Base-by-base conservation (phyloP, 2,797 vertebrate species). In the Diplodus sargus region DNA sequence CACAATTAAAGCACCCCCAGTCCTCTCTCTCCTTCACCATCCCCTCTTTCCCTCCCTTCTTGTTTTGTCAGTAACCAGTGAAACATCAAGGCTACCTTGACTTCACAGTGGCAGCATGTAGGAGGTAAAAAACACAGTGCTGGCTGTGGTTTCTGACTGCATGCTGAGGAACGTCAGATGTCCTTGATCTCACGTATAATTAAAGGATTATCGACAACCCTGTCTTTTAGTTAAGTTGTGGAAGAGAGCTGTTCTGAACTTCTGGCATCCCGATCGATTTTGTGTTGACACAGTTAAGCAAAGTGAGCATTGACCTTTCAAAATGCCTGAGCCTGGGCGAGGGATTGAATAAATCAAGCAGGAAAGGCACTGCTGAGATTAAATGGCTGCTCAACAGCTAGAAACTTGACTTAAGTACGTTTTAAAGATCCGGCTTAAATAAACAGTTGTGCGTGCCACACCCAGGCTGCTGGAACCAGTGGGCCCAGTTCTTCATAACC, bases 281-380 rank as follows among this genome's bases (percentile, higher is more conserved):
- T 74, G 30, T 81, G 75, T 85, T 84, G 74, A 86, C 80, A 76
- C 64, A 49, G 78, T 88, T 81, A 77, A 89, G 61, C 60, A 63
- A 66, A 54, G 60, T 76, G 62, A 56, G 52, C 54, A 51, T 1
- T 74, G 74, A 78, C 67, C 70, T 79, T 67, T 62, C 23, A 70
- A 74, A 84, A 60, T 66, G 69, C 47, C 49, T 42, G 28, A 23
- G 60, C 64, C 58, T 54, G 34, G 34, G 14, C 1, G 34, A 67
- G 20, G n/a, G 59, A 63, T 17, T 63, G 43, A 51, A 64, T 67
- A 51, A 74, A 79, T 79, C 66, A 75, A 69, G 47, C 17, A 47
- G 54, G 60, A 83, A 54, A 74, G 69, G 43, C 42, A 15, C 47
- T 54, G 15, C 66, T 57, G 30, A n/a, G 56, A 76, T 63, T 78